Conservation (phyloP, 2,888 invertebrate genomes). For the Homarus gammarus region DNA sequence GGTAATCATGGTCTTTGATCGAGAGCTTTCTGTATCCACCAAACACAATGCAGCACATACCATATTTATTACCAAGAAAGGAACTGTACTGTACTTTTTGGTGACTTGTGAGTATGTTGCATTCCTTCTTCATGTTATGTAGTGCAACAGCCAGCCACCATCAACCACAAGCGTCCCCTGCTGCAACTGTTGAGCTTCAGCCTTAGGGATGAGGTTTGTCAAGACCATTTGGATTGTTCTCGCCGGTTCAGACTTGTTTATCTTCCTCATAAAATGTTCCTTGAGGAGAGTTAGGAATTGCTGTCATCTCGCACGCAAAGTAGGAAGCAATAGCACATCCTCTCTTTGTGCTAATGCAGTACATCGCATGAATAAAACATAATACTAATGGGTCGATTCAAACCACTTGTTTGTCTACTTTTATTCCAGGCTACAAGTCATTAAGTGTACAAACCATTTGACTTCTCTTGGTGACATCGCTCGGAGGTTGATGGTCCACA, state of each 20-base stretch:
- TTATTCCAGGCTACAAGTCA: slow-evolving; percentile 6
- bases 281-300: neutral
- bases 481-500: neutral
- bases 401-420: neutral
- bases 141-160: neutral
- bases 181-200: neutral
- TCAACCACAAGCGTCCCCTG: neutral
- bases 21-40: neutral
- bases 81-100: neutral
- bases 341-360: neutral
- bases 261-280: neutral
- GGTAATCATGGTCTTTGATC: neutral
- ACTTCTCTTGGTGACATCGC: neutral
- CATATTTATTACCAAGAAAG: neutral
- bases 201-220: too few relatives aligned
- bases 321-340: neutral
- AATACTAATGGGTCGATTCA: neutral
- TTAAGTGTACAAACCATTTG: neutral
- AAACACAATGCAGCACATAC: slow-evolving; percentile 8
- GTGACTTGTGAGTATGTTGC: neutral
- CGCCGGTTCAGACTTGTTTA: neutral
- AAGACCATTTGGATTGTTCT: neutral
- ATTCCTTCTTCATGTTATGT: neutral
- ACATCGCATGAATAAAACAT: too few relatives aligned
- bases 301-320: slow-evolving; percentile 5